Base-by-base conservation (phyloP, 2,113 vertebrate species). In the Sinocyclocheilus maitianheensis region DNA sequence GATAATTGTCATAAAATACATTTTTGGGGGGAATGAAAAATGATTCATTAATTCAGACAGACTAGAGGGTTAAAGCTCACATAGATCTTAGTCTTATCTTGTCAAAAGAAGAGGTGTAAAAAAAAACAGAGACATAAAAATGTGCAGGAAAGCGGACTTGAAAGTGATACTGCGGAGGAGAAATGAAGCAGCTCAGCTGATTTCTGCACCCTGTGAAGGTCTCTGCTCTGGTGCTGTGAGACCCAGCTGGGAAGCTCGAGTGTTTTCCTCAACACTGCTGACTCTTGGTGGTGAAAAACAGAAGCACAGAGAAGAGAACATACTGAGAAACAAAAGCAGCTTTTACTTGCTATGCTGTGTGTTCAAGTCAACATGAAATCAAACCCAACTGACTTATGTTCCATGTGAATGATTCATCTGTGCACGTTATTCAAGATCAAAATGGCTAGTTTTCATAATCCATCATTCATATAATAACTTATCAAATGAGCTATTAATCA, bases 121-220 rank as follows among this genome's bases (percentile, higher is more conserved):
- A 43, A 43, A n/a, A 79, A 84, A 77, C 46, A 22, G 37, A 88
- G 85, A 90, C 74, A 81, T 84, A 77, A 77, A 87, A 79, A 91
- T 89, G 83, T 91, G 87, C 74, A 71, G 22, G 3, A 62, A 80
- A 89, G 78, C 87, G 86, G 88, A 89, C 78, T 30, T 81, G 74
- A 92, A 92, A 91, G 91, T 91, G 89, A 89, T 91, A 92, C 85
- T 92, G 93, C 91, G 85, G 92, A 80, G 18, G 83, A 55, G 62
- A 87, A 87, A 90, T 87, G 69, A 90, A 90, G 89, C 89, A 92
- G 89, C 91, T 94, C 94, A 94, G 94, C 94, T 93, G 84, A 90
- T 93, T 93, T 92, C 67, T 88, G 89, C 77, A 91, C 91, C 89
- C 91, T 88, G 87, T 87, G 89, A 92, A 93, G 88, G 87, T 90